These are phyloP conservation scores for Mercenaria mercenaria DNA, from an alignment of 1,140 invertebrate species.

Conservation along the genomic window DNA sequence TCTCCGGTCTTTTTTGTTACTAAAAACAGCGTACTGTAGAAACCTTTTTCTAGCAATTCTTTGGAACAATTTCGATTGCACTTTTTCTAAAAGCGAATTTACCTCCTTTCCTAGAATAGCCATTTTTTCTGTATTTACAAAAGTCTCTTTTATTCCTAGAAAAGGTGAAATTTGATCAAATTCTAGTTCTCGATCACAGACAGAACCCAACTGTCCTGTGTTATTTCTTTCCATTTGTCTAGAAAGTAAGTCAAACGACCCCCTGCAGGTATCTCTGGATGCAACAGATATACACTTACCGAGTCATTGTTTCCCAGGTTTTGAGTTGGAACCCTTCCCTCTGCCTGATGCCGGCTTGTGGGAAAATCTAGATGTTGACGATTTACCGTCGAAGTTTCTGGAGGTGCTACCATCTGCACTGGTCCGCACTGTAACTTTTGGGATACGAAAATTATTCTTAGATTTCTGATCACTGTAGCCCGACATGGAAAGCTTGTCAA, in stretches of 20 bases:
- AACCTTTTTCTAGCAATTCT: not conserved
- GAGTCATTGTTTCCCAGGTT: not conserved
- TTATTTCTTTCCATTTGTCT: conserved; percentile 27
- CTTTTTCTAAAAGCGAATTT: not conserved
- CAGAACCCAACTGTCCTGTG: not conserved
- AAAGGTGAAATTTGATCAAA: not conserved
- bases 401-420: not conserved
- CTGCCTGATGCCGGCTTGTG: not conserved
- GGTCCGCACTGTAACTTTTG: not conserved
- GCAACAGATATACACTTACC: not conserved
- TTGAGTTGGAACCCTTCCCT: not conserved
- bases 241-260: not conserved
- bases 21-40: not conserved
- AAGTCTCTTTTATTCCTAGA: not conserved
- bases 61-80: not conserved
- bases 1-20: conserved; percentile 19
- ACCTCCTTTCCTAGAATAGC: not conserved
- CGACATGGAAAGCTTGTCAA: not conserved
- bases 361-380: not conserved
- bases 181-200: not conserved
- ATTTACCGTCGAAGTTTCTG: not conserved
- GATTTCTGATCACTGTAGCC: not conserved
- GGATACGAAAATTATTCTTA: not conserved
- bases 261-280: not conserved
- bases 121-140: not conserved